These are phyloP conservation scores for Suricata suricatta DNA, from an alignment of 2,113 vertebrate genomes.

Conservation along the genomic window DNA sequence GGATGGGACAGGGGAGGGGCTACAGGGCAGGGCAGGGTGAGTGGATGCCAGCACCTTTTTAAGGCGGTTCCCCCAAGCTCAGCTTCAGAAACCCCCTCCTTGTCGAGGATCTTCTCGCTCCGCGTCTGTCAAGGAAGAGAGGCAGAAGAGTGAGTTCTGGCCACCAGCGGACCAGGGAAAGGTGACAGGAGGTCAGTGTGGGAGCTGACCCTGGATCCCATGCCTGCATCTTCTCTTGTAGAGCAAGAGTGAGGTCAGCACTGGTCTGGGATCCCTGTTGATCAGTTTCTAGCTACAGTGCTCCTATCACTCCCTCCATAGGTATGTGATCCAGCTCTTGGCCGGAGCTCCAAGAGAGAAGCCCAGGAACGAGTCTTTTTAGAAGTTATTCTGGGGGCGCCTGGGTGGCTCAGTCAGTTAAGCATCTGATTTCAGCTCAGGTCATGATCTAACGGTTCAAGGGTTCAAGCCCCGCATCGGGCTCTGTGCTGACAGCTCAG, in stretches of 20 bases:
- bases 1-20: not conserved
- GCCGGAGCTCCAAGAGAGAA: not conserved
- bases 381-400: not conserved
- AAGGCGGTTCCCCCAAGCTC: slow-evolving; percentile 88
- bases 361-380: not conserved
- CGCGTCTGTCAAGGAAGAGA: slow-evolving; percentile 83
- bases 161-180: not conserved
- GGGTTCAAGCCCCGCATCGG: too few relatives aligned
- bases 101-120: slow-evolving; percentile 86
- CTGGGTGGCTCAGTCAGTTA: too few relatives aligned
- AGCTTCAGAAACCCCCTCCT: slow-evolving; percentile 88
- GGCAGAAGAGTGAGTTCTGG: slow-evolving; percentile 44
- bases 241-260: not conserved
- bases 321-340: not conserved
- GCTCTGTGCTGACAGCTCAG: too few relatives aligned
- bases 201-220: not conserved
- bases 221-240: not conserved
- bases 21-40: not conserved
- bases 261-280: not conserved
- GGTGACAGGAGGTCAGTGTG: not conserved
- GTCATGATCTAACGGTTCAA: too few relatives aligned
- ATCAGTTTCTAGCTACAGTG: not conserved
- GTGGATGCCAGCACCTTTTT: slow-evolving; percentile 86
- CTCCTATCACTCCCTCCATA: not conserved
- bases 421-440: too few relatives aligned